Percentiles rank a stretch among this genome's conserved stretches.
phyloP scores from a whole-genome alignment of 2,113 vertebrate genomes.

The Cynopterus brachyotis region DNA sequence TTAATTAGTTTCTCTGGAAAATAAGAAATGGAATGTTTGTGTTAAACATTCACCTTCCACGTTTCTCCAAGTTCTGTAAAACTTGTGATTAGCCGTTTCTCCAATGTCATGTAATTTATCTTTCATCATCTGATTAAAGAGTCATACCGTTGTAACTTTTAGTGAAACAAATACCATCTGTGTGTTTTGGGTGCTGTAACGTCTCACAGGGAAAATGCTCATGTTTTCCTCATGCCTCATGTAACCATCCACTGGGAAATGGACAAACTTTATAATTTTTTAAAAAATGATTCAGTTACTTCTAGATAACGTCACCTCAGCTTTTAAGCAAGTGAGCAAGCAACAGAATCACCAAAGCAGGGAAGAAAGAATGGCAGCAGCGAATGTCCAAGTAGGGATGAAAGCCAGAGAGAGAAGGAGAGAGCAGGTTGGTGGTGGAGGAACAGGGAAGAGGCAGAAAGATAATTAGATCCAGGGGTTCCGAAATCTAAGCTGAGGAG shows the following conservation, averaged over 20 bases:
- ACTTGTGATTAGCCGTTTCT: background rate
- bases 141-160: background rate
- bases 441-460: fast-evolving
- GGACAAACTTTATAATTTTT: background rate
- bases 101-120: background rate
- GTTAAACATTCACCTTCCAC: background rate
- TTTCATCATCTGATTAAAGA: background rate
- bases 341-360: background rate
- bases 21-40: background rate
- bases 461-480: background rate
- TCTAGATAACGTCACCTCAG: background rate
- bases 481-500: background rate
- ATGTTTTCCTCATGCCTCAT: background rate
- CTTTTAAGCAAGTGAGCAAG: background rate
- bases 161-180: background rate
- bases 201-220: background rate
- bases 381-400: background rate
- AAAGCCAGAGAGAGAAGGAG: background rate
- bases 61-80: background rate
- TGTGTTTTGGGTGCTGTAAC: background rate
- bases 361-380: background rate
- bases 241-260: background rate
- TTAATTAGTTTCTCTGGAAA: background rate
- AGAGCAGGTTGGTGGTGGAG: background rate
- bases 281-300: background rate